Evolutionary conservation across 2,888 invertebrate genomes (phyloP), one percentile per base, ranked within the genome.

Genomic region (Trissolcus brochymenae): DNA sequence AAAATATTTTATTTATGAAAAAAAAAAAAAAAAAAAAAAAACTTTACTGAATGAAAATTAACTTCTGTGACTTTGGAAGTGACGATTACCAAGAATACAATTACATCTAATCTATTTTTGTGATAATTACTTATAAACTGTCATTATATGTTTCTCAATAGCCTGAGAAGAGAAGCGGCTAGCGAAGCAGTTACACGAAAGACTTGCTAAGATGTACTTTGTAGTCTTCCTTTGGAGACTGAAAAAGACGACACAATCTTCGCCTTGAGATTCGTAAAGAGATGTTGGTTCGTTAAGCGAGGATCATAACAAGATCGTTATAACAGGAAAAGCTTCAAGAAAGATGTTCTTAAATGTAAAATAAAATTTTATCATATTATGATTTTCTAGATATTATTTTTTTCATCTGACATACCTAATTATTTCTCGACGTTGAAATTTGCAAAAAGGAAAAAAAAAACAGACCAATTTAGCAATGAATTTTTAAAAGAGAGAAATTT

Each of bases 241-340:
- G 71, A 76, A 79, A 79, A 79, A 72, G 78, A 75, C 78, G 75
- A 68, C 75, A 72, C 71, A 76, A 79, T 79, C 78, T 79, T 75
- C 72, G 75, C 72, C 75, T 79, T 68, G 75, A 79, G 78, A 79
- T 79, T 79, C 72, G 78, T 76, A 75, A 79, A 79, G 78, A 72
- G 75, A 76, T 79, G 78, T 79, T 75, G 75, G 71, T 74, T 74
- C 78, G 78, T 78, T 74, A 78, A 77, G 76, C 76, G 76, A 60
- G 76, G 76, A 72, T 72, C 73, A 73, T 73, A 77, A 77, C 77
- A 62, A 78, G 78, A 75, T 75, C 70, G 78, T 78, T 75, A 75
- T 65, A 75, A 71, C 68, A 55, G 75, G 64, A 60, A 72, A 59
- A 53, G 72, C 60, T 75, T 60, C 49, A 67, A 56, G 67, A 72